These are phyloP conservation scores for Crotalus viridis DNA, from an alignment of 2,113 vertebrate genomes.

Conservation along the genomic window DNA sequence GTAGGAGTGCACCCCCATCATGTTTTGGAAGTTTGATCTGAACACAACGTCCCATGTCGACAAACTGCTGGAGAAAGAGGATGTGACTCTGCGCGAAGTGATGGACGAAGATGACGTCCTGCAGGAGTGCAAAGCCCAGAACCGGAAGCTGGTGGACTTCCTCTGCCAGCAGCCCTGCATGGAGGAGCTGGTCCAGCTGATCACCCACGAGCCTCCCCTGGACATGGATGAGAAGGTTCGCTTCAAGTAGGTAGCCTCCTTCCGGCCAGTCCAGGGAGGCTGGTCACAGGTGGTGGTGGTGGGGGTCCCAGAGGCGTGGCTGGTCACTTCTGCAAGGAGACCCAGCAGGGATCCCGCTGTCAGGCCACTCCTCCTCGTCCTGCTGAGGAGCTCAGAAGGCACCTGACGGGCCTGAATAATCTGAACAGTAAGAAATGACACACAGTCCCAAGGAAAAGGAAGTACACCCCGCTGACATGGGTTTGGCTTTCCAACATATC, in stretches of 20 bases:
- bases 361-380: background rate
- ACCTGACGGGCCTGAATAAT: background rate
- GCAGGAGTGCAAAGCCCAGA: conserved; percentile 97
- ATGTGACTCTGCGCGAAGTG: conserved; percentile 87
- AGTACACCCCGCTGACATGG: background rate
- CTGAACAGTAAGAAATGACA: background rate
- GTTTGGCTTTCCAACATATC: background rate
- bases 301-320: background rate
- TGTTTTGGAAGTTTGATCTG: conserved; percentile 99
- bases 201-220: conserved; percentile 87
- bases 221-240: conserved; percentile 94
- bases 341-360: background rate
- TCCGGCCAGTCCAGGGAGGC: background rate
- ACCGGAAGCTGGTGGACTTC: conserved; percentile 90
- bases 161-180: conserved; percentile 91
- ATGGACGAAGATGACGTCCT: conserved; percentile 96
- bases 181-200: conserved; percentile 90
- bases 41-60: conserved; percentile 93
- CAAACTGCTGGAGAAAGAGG: conserved; percentile 93
- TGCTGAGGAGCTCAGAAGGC: background rate
- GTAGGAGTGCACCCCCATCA: conserved; percentile 72
- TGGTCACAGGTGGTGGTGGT: rapidly evolving
- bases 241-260: conserved; percentile 85
- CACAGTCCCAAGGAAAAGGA: background rate
- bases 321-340: background rate